Conservation (phyloP, 2,888 invertebrate species). For the Phoronis australis region DNA sequence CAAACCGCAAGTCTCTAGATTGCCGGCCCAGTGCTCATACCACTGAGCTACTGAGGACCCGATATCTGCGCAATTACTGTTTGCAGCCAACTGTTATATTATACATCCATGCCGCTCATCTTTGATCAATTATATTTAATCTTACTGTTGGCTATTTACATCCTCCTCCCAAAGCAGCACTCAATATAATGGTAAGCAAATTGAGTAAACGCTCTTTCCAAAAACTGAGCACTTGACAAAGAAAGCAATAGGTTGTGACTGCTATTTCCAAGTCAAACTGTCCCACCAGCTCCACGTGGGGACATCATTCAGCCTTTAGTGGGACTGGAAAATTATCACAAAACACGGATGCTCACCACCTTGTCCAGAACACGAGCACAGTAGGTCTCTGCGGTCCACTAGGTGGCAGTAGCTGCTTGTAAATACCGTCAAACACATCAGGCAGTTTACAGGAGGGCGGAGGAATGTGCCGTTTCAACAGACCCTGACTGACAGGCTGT, state of each 20-base stretch:
- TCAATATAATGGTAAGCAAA: too few relatives aligned
- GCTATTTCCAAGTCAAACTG: constrained; percentile 1
- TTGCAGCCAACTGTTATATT: too few relatives aligned
- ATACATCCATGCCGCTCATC: too few relatives aligned
- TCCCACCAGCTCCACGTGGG: not conserved
- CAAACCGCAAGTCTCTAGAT: too few relatives aligned
- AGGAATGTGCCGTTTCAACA: constrained; percentile 39
- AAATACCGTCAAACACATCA: constrained; percentile 47
- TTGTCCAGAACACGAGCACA: constrained; percentile 49
- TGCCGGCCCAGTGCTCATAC: too few relatives aligned
- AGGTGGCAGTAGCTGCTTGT: constrained; percentile 40
- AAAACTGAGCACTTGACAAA: too few relatives aligned
- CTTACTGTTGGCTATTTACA: too few relatives aligned
- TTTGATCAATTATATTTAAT: too few relatives aligned
- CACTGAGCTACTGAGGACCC: too few relatives aligned
- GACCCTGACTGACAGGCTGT: constrained; percentile 46
- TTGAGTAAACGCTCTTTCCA: too few relatives aligned
- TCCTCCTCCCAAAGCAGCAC: too few relatives aligned
- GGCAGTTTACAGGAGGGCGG: constrained; percentile 42
- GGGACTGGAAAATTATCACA: not conserved
- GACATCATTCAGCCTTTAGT: not conserved
- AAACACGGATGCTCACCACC: constrained; percentile 30
- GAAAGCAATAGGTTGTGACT: not conserved
- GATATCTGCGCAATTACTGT: too few relatives aligned
- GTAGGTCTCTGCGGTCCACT: constrained; percentile 37